Percentiles rank a stretch among this genome's conserved stretches.
These are phyloP conservation scores for Spongia lamella DNA, from an alignment of 37 sponge, comb jelly and placozoan species.

Conservation along the genomic window DNA sequence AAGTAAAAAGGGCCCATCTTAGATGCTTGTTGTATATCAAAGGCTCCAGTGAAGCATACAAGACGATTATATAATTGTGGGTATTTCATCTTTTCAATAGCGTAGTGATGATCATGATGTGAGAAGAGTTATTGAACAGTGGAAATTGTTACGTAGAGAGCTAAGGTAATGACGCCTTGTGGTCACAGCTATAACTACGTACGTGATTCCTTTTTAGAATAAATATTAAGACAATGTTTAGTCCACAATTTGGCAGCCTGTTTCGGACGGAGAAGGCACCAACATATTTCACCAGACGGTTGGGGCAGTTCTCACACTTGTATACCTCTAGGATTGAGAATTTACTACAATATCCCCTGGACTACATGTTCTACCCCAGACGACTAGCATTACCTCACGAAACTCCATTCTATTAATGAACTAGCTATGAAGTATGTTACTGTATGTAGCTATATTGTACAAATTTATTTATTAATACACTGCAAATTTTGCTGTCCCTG, in stretches of 20 bases:
- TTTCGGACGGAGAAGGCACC: conserved; percentile 90
- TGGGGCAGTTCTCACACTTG: conserved; percentile 86
- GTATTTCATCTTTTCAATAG: neutral
- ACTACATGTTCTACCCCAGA: conserved; percentile 82
- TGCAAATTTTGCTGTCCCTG: too few relatives aligned
- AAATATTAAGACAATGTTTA: conserved; percentile 67
- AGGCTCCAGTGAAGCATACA: too few relatives aligned
- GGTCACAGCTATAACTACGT: neutral
- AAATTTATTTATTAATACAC: too few relatives aligned
- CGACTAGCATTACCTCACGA: conserved; percentile 94
- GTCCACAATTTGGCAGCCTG: conserved; percentile 88
- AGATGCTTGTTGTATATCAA: too few relatives aligned
- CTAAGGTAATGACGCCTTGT: too few relatives aligned
- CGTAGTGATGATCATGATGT: too few relatives aligned
- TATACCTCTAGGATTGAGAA: conserved; percentile 93
- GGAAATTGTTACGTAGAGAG: too few relatives aligned
- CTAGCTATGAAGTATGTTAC: too few relatives aligned
- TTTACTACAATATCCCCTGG: conserved; percentile 75
- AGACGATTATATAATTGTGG: neutral
- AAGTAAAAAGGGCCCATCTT: too few relatives aligned
- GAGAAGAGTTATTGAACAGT: too few relatives aligned
- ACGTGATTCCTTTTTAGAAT: conserved; percentile 7
- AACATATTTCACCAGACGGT: conserved; percentile 86
- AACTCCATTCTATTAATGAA: conserved; percentile 7
- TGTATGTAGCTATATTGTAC: too few relatives aligned